Base-by-base conservation (phyloP, 2,797 vertebrate species). In the Dryobates pubescens region DNA sequence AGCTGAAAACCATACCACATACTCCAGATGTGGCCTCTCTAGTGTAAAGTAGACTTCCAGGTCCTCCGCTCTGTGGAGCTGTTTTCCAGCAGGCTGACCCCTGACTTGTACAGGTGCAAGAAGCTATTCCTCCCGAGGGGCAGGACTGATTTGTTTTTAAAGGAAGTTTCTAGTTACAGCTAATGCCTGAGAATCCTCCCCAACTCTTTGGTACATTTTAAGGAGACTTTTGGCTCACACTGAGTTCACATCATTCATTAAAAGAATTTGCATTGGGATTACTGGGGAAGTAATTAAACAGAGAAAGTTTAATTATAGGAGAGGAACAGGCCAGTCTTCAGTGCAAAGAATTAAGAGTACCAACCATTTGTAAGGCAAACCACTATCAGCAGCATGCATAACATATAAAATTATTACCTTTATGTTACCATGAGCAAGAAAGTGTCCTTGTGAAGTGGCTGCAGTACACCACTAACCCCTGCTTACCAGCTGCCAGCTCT, bases 231-330 rank as follows among this genome's bases (percentile, higher is more conserved):
- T 49, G 27, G 41, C 53, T 89, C 34, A 30, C 7, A 24, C 49
- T 47, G 51, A 62, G 19, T 73, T 81, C 70, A 41, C 24, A 16
- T n/a, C 49, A 63, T 54, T 71, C 24, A 71, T 56, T 69, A 51
- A 61, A 57, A 78, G 41, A 77, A 87, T 43, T 65, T 77, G 57
- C 78, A 75, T 4, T 78, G 76, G 81, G 63, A 79, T 82, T 74
- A 88, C 22, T 47, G 27, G 16, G n/a, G 23, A 75, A 72, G 68
- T 24, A 51, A 51, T 51, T 58, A 91, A 79, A 77, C 7, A 70
- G 73, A 51, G 53, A 61, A 17, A 67, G 36, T 70, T 73, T 87
- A 95, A 87, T 87, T 70, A 74, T 4, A 59, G 62, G 47, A 81
- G 69, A 82, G 74, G 58, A 32, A 80, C 11, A 47, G 61, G 69